Conservation (phyloP, 2,113 vertebrate genomes). For the Catagonus wagneri region DNA sequence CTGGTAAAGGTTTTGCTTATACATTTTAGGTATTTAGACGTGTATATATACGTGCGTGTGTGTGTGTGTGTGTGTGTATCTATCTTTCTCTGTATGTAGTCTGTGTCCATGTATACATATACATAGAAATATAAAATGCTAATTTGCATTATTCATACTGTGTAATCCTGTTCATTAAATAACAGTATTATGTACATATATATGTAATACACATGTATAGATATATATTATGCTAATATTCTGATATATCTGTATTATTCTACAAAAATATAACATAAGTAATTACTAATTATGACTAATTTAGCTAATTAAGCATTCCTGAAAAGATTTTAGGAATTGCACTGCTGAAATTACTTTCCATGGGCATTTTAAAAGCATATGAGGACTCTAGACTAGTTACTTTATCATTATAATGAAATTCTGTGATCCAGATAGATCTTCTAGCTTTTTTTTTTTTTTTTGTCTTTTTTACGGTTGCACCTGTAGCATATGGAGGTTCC, state of each 20-base stretch:
- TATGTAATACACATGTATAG: neutral
- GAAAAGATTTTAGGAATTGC: slow-evolving; percentile 36
- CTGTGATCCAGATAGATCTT: neutral
- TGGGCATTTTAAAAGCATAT: slow-evolving; percentile 1
- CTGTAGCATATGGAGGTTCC: too few relatives aligned
- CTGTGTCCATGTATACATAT: neutral
- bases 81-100: neutral
- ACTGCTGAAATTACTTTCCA: slow-evolving; percentile 28
- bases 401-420: slow-evolving; percentile 2
- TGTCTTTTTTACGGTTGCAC: too few relatives aligned
- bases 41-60: neutral
- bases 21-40: neutral
- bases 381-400: neutral
- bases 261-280: neutral
- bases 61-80: neutral
- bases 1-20: slow-evolving; percentile 27
- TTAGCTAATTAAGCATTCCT: neutral
- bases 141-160: neutral
- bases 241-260: neutral
- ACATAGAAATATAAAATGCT: neutral
- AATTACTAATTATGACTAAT: slow-evolving; percentile 29
- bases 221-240: neutral
- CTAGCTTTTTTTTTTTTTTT: too few relatives aligned
- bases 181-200: neutral
- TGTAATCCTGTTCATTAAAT: slow-evolving; percentile 16